phyloP scores from a whole-genome alignment of 2,113 vertebrate genomes.

The Kobus ellipsiprymnus region DNA sequence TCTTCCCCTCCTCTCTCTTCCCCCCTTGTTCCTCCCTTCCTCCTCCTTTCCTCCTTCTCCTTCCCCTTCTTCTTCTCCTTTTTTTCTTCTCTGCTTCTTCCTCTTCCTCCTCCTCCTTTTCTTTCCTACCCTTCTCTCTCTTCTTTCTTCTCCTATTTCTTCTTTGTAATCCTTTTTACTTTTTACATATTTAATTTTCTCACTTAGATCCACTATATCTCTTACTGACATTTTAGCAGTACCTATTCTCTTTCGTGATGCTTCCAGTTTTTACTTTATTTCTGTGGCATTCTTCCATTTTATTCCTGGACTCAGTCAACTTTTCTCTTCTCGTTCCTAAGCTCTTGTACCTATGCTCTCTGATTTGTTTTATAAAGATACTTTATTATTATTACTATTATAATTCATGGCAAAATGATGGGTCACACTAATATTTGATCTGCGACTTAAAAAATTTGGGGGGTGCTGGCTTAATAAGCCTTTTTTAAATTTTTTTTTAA shows the following conservation, averaged over 20 bases:
- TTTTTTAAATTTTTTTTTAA: neutral
- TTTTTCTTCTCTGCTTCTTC: neutral
- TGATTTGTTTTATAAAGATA: neutral
- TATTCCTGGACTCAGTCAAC: neutral
- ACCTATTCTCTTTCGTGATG: neutral
- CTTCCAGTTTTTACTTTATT: neutral
- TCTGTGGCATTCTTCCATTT: neutral
- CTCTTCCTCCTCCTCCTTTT: neutral
- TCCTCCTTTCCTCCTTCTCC: neutral
- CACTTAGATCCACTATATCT: neutral
- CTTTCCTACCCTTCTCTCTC: neutral
- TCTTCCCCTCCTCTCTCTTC: too few relatives aligned
- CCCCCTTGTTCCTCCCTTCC: too few relatives aligned
- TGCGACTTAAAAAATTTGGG: neutral
- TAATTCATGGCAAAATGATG: neutral
- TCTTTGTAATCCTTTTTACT: neutral
- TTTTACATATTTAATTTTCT: neutral
- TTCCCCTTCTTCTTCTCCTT: neutral
- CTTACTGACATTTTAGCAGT: neutral
- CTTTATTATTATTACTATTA: neutral
- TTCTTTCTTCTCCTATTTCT: neutral
- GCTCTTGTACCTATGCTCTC: neutral
- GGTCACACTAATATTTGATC: neutral
- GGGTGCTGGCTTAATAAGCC: neutral
- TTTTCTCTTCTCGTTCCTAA: neutral